Evolutionary conservation across 1,140 invertebrate species (phyloP).

Genomic region (Elymnias hypermnestra): DNA sequence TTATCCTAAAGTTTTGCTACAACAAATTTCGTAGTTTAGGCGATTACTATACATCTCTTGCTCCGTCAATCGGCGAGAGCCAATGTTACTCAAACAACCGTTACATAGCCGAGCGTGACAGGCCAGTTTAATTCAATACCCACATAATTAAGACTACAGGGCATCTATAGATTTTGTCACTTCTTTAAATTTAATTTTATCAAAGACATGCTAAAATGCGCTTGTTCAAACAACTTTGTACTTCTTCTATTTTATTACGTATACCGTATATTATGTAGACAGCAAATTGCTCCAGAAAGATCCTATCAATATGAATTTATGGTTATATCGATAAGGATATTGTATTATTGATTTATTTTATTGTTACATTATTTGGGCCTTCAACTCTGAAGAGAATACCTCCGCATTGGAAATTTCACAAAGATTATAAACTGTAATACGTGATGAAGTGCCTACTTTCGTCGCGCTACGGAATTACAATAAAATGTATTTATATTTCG

Average conservation of each 20-base stretch:
- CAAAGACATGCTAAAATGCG: background rate
- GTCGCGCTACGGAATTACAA: too few species aligned
- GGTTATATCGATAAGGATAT: conserved; percentile 24
- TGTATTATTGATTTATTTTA: conserved; percentile 23
- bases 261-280: conserved; percentile 8
- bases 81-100: too few species aligned
- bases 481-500: too few species aligned
- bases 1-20: too few species aligned
- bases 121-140: too few species aligned
- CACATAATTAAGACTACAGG: too few species aligned
- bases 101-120: too few species aligned
- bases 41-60: too few species aligned
- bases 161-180: too few species aligned
- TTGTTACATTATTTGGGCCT: conserved; percentile 16
- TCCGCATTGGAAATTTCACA: conserved; percentile 6
- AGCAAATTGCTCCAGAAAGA: conserved; percentile 17
- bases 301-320: conserved; percentile 24
- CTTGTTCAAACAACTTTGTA: background rate
- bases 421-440: background rate
- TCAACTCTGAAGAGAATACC: conserved; percentile 6
- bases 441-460: too few species aligned
- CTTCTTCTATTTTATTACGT: background rate
- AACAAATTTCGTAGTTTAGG: too few species aligned
- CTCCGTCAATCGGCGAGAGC: too few species aligned
- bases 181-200: background rate